Conservation (phyloP, 30 jellyfish, hydroid and myxozoan genomes). For the Phacellophora camtschatica region DNA sequence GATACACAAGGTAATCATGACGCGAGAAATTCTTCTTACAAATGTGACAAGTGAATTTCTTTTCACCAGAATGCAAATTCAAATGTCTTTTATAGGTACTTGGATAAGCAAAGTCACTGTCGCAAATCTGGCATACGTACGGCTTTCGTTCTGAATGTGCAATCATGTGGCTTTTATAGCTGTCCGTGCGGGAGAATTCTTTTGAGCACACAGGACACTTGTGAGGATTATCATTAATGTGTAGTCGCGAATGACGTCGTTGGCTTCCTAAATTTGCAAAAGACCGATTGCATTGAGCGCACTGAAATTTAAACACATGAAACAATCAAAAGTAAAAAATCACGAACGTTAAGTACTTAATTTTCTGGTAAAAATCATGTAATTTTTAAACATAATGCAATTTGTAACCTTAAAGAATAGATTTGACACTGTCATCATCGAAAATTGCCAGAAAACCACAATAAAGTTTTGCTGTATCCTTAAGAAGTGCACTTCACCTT, state of each 20-base stretch:
- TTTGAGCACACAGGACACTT: conserved; percentile 56
- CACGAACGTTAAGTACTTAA: not conserved
- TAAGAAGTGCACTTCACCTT: too few relatives aligned
- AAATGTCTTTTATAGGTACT: conserved; percentile 68
- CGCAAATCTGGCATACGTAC: conserved; percentile 46
- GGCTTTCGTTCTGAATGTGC: conserved; percentile 65
- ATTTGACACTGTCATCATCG: too few relatives aligned
- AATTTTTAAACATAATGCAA: too few relatives aligned
- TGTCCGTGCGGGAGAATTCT: conserved; percentile 69
- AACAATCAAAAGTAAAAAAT: not conserved
- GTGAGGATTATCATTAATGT: conserved; percentile 62
- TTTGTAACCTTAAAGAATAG: too few relatives aligned
- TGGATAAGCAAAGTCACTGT: conserved; percentile 46
- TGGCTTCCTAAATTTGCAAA: conserved; percentile 74
- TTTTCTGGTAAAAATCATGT: not conserved
- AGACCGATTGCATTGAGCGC: conserved; percentile 61
- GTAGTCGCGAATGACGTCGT: conserved; percentile 67
- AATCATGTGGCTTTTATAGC: conserved; percentile 67
- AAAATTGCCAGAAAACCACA: too few relatives aligned
- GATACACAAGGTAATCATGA: conserved; percentile 49
- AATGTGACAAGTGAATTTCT: conserved; percentile 47
- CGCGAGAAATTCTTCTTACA: conserved; percentile 63
- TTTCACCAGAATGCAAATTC: conserved; percentile 41
- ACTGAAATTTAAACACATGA: too few relatives aligned
- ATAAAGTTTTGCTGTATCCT: too few relatives aligned